Percentiles rank a stretch among this genome's conserved stretches.
Evolutionary conservation across 2,888 invertebrate genomes (phyloP).

Genomic region (Torymus aiolomorphi): DNA sequence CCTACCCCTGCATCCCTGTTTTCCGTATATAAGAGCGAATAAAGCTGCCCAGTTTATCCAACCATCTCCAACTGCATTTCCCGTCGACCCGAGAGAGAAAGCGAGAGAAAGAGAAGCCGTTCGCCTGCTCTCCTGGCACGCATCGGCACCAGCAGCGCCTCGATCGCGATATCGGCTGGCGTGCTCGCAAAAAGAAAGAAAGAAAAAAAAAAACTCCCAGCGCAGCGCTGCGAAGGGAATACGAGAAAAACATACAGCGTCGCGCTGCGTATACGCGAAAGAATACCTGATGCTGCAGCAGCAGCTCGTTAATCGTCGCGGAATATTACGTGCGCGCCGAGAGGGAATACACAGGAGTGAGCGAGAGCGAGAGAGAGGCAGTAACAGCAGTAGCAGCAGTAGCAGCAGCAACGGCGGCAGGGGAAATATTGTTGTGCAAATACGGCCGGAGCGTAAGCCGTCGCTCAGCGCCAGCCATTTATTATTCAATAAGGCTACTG

Average conservation of each 20-base stretch:
- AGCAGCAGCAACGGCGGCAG: constrained; percentile 50
- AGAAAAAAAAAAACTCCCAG: neutral
- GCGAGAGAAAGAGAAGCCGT: neutral
- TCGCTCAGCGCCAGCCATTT: constrained; percentile 60
- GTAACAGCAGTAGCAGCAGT: too few species aligned
- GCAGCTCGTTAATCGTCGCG: constrained; percentile 63
- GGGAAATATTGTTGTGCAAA: constrained; percentile 67
- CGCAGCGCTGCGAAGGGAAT: constrained; percentile 2
- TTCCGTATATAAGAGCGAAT: constrained; percentile 14
- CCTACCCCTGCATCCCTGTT: too few species aligned
- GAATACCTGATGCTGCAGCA: neutral
- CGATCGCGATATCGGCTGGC: constrained; percentile 4
- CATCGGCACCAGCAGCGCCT: constrained; percentile 12
- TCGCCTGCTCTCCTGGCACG: constrained; percentile 15
- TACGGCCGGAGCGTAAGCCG: constrained; percentile 62
- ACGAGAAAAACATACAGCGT: neutral
- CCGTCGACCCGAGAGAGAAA: neutral
- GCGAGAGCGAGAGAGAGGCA: too few species aligned
- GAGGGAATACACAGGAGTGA: too few species aligned
- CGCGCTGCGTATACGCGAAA: neutral
- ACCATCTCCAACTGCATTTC: constrained; percentile 35
- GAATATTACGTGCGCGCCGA: constrained; percentile 29
- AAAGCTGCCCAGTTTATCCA: constrained; percentile 41
- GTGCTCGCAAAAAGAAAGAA: neutral
- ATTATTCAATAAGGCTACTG: constrained; percentile 67